Conservation (phyloP, 2,113 vertebrate species). For the Saccopteryx bilineata region DNA sequence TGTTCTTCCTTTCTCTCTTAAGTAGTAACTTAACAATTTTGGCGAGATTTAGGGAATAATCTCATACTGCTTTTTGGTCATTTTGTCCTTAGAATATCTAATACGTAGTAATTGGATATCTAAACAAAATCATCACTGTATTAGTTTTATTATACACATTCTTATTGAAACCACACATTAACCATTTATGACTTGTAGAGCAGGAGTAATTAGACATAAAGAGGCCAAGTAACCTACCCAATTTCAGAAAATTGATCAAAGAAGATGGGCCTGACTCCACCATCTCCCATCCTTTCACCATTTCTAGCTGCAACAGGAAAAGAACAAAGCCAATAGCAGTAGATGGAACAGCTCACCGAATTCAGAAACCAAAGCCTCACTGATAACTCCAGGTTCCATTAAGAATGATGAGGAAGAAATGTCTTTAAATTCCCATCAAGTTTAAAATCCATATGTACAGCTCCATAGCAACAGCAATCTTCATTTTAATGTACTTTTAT, state of each 20-base stretch:
- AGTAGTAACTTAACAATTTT: not conserved
- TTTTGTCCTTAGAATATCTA: not conserved
- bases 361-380: not conserved
- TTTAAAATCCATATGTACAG: slow-evolving; percentile 74
- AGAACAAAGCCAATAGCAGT: not conserved
- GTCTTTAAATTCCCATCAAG: slow-evolving; percentile 63
- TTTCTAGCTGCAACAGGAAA: not conserved
- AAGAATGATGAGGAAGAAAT: slow-evolving; percentile 47
- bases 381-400: not conserved
- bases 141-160: not conserved
- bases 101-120: not conserved
- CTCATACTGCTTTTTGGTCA: not conserved
- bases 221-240: not conserved
- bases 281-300: not conserved
- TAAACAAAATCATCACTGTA: not conserved
- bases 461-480: slow-evolving; percentile 32
- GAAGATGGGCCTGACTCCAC: not conserved
- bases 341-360: not conserved
- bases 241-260: not conserved
- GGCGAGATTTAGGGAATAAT: not conserved
- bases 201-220: not conserved
- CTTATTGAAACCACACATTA: not conserved
- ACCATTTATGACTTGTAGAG: not conserved
- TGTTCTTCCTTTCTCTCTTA: not conserved
- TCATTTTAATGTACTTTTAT: slow-evolving; percentile 77